These are phyloP conservation scores for Cheirogaleus medius DNA, from an alignment of 2,113 vertebrate species.

Conservation along the genomic window DNA sequence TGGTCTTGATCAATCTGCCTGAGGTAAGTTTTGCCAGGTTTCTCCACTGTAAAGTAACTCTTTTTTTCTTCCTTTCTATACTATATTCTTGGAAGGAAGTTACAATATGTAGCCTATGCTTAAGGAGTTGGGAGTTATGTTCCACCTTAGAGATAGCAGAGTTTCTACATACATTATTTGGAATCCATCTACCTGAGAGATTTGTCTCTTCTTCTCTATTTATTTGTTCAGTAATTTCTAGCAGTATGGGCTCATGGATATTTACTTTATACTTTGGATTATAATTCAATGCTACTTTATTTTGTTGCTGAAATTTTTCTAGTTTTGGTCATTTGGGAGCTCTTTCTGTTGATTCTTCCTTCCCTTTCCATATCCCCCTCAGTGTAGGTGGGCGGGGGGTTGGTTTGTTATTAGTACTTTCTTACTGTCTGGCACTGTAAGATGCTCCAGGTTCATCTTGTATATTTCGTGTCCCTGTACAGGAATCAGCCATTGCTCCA, in stretches of 20 bases:
- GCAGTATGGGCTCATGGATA: not conserved
- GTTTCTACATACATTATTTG: slow-evolving; percentile 3
- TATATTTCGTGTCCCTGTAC: not conserved
- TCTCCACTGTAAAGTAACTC: not conserved
- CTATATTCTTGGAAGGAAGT: not conserved
- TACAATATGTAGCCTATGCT: not conserved
- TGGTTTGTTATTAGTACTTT: not conserved
- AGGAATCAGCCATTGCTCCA: not conserved
- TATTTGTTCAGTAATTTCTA: not conserved
- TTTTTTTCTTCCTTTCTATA: not conserved
- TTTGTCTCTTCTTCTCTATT: not conserved
- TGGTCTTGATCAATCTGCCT: not conserved
- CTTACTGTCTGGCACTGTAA: not conserved
- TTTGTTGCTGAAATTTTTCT: not conserved
- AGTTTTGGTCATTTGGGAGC: not conserved
- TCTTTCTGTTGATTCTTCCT: not conserved
- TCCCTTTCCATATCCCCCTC: not conserved
- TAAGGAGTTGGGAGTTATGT: not conserved
- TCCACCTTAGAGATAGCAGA: not conserved
- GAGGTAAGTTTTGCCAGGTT: not conserved
- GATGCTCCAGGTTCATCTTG: not conserved
- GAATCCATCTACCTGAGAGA: not conserved
- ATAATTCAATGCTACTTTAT: not conserved
- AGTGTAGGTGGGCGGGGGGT: not conserved
- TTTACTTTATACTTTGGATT: not conserved